Base-by-base conservation (phyloP, 2,888 invertebrate genomes). In the Aspidiotus destructor region DNA sequence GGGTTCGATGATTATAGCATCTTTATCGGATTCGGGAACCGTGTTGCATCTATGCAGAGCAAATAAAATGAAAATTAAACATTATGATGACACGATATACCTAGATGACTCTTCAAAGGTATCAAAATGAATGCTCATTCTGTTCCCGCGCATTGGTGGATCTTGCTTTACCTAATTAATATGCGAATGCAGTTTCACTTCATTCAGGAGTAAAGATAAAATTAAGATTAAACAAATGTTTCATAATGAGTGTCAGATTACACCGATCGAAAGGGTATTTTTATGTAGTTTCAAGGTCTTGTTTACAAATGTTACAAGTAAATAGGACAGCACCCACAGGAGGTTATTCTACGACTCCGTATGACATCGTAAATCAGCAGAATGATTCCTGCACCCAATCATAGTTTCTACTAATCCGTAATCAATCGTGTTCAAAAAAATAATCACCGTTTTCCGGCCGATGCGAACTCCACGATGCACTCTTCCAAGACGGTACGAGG, bases 401-500 rank as follows among this genome's bases (percentile, higher is more conserved):
- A 28, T 28, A 28, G 28, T 28, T 5, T 28, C 28, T 5, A 28
- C 28, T 28, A 28, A 28, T 28, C 28, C 28, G 28, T 28, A 28
- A 28, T 28, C 28, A 28, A 28, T 28, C 28, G 28, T 28, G 28
- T 28, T 28, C 28, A 28, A 28, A 5, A 28, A 28, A 28, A 55
- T 55, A 55, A 55, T 61, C 42, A 61, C 68, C 16, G 11, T 61
- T 68, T 62, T 41, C 15, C 10, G n/a, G 69, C 60, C 13, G 54
- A 54, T 40, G 60, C 69, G 40, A 73, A 71, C 69, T 73, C 73
- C 41, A 74, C 73, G 15, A 73, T 73, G 55, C 74, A 74, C 60
- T 74, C 74, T 10, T 73, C 72, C 8, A 74, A 70, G n/a, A 74
- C 68, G 15, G 73, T 72, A 28, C 73, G 72, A 8, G 74, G 73